Evolutionary conservation across 2,888 invertebrate genomes (phyloP).

Genomic region (Leptinotarsa rubiginosa): DNA sequence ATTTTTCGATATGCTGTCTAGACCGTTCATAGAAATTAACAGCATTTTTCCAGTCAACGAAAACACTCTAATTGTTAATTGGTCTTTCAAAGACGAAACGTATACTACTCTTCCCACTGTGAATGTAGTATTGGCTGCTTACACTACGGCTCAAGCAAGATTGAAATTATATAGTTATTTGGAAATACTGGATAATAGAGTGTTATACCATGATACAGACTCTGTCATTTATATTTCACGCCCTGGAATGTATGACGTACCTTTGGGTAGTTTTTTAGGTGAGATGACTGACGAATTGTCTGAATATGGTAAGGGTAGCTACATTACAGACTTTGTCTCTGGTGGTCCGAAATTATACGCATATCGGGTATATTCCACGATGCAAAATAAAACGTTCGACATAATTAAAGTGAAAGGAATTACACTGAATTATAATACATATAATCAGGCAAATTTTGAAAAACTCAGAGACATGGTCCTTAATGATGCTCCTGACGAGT

Average conservation of each 20-base stretch:
- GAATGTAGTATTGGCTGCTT: conserved; percentile 54
- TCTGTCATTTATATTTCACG: conserved; percentile 53
- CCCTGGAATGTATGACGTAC: conserved; percentile 51
- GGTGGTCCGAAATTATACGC: conserved; percentile 51
- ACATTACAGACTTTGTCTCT: conserved; percentile 56
- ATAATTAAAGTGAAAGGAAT: conserved; percentile 32
- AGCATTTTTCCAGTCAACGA: conserved; percentile 30
- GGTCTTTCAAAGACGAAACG: conserved; percentile 44
- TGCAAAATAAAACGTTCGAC: background rate
- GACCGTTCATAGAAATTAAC: conserved; percentile 19
- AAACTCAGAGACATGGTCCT: conserved; percentile 24
- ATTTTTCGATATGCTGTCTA: conserved; percentile 20
- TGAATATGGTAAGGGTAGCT: conserved; percentile 54
- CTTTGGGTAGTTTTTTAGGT: conserved; percentile 57
- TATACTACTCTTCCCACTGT: conserved; percentile 36
- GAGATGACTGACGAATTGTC: conserved; percentile 60
- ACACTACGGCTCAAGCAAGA: conserved; percentile 40
- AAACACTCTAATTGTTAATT: conserved; percentile 46
- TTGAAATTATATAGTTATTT: conserved; percentile 47
- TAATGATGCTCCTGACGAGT: background rate
- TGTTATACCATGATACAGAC: conserved; percentile 62
- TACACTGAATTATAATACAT: conserved; percentile 34
- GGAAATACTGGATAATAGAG: conserved; percentile 52
- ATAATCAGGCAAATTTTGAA: conserved; percentile 32
- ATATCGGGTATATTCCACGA: background rate